Percentiles rank a stretch among this genome's conserved stretches.
Conservation (phyloP, 1,140 invertebrate species). For the Meloidogyne hapla region DNA sequence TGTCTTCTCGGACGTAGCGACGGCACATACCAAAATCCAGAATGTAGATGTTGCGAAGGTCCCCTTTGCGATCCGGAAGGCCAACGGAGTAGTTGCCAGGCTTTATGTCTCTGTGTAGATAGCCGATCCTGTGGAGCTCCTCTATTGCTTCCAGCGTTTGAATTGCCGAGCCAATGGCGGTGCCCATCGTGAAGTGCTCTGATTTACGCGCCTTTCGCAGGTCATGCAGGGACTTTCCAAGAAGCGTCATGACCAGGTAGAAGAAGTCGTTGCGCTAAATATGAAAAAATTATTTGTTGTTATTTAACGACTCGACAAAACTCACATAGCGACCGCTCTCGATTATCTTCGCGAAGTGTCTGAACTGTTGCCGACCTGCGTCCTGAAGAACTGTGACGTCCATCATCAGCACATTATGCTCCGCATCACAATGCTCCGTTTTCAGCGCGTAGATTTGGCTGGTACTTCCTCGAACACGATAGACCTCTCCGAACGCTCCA, state of each 20-base stretch:
- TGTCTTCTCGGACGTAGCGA: constrained; percentile 59
- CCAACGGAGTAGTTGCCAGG: constrained; percentile 54
- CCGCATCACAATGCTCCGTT: neutral
- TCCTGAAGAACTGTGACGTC: neutral
- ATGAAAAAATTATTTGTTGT: neutral
- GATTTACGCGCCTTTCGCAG: constrained; percentile 41
- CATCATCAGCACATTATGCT: neutral
- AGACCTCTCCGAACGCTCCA: neutral
- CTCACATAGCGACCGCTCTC: neutral
- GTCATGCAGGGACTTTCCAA: constrained; percentile 57
- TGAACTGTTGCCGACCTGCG: neutral
- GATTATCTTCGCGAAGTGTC: neutral
- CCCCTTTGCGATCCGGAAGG: constrained; percentile 39
- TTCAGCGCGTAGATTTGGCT: neutral
- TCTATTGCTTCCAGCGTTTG: constrained; percentile 49
- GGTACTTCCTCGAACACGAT: neutral
- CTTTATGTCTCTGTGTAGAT: constrained; percentile 53
- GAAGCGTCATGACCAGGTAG: constrained; percentile 58
- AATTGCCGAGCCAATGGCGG: constrained; percentile 31
- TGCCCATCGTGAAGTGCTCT: constrained; percentile 36
- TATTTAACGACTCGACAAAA: neutral
- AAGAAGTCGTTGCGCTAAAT: constrained; percentile 41
- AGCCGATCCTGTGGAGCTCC: constrained; percentile 47
- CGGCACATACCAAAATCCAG: constrained; percentile 61
- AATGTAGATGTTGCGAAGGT: constrained; percentile 51